Conservation (phyloP, 2,797 vertebrate genomes). For the Sparidentex hasta region DNA sequence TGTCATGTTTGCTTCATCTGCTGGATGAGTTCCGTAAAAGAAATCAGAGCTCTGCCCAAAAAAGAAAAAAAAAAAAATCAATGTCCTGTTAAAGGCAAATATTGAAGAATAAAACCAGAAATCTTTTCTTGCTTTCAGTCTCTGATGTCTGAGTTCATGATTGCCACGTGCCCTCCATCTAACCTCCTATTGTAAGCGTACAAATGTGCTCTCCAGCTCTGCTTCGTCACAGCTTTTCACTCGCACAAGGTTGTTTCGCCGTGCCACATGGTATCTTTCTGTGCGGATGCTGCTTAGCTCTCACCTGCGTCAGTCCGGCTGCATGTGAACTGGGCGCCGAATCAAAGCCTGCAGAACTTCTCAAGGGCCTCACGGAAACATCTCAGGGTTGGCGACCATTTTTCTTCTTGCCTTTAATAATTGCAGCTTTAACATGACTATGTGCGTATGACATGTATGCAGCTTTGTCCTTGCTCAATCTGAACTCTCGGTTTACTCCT, state of each 20-base stretch:
- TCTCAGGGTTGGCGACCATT: conserved; percentile 9
- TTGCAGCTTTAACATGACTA: conserved; percentile 14
- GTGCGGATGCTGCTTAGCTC: conserved; percentile 58
- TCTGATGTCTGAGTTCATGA: neutral
- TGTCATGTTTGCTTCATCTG: neutral
- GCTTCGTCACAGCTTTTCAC: conserved; percentile 32
- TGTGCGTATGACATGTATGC: conserved; percentile 19
- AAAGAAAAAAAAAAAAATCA: neutral
- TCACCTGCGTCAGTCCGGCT: conserved; percentile 57
- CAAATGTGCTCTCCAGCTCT: conserved; percentile 1
- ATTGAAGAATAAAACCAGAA: neutral
- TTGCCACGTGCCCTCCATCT: neutral
- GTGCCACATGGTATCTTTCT: conserved; percentile 56
- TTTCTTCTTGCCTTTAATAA: conserved; percentile 13
- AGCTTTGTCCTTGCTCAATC: conserved; percentile 23
- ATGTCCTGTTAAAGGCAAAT: neutral
- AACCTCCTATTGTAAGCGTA: conserved; percentile 7
- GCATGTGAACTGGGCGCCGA: conserved; percentile 21
- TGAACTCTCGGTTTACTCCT: conserved; percentile 40
- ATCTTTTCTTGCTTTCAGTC: neutral
- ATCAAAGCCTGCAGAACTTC: conserved; percentile 52
- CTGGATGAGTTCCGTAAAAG: neutral
- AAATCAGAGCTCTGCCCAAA: neutral
- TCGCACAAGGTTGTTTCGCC: conserved; percentile 49
- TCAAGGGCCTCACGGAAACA: conserved; percentile 36